Evolutionary conservation across 2,797 vertebrate genomes (phyloP).

Genomic region (Heterohyrax brucei): DNA sequence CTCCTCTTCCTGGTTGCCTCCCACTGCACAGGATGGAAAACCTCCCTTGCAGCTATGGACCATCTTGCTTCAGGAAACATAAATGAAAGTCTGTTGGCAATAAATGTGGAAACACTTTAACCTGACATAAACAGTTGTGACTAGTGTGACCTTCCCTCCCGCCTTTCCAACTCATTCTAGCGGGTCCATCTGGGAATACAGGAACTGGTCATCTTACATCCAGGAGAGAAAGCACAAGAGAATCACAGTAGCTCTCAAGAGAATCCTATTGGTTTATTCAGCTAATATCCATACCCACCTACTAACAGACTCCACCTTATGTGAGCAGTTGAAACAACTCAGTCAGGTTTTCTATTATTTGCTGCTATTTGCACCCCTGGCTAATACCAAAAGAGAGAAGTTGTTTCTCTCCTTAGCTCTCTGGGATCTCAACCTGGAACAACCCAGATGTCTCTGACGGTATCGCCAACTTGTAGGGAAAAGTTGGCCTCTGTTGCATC

Average conservation of each 20-base stretch:
- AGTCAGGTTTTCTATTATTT: background rate
- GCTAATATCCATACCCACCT: background rate
- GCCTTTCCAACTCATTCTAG: background rate
- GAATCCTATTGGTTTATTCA: background rate
- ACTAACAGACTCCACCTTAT: background rate
- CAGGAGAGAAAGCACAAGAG: background rate
- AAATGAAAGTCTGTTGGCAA: background rate
- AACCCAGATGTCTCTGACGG: background rate
- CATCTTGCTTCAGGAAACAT: background rate
- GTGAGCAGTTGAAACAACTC: background rate
- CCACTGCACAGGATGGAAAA: background rate
- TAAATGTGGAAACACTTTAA: background rate
- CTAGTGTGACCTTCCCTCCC: background rate
- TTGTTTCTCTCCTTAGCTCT: background rate
- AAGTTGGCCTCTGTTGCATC: background rate
- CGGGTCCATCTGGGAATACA: background rate
- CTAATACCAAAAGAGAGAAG: background rate
- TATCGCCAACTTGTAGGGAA: background rate
- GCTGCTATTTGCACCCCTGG: background rate
- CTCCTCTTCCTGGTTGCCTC: background rate
- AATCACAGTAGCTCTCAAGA: background rate
- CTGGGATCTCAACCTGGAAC: background rate
- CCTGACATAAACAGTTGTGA: background rate
- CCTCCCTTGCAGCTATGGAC: conserved; percentile 59
- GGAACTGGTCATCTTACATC: background rate